phyloP scores from a whole-genome alignment of 2,797 vertebrate genomes.

The Acanthurus leucopareius region DNA sequence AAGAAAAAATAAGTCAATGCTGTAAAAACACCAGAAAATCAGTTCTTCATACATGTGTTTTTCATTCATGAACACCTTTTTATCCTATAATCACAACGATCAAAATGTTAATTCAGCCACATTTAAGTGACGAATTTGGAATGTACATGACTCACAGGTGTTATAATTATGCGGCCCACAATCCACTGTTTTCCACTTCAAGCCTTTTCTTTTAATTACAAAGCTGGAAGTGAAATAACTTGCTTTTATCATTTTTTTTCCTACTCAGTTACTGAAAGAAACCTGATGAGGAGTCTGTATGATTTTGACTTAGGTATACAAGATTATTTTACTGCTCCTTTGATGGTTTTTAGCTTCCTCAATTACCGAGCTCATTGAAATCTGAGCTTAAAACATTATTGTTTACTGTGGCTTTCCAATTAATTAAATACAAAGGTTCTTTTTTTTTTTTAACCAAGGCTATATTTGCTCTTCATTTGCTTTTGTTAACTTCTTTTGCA shows the following conservation, averaged over 20 bases:
- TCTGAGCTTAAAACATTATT: no score
- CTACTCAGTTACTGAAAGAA: no score
- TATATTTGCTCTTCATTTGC: no score
- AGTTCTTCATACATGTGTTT: not conserved
- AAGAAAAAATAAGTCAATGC: not conserved
- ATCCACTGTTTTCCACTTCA: not conserved
- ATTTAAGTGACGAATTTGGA: not conserved
- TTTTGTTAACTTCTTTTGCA: no score
- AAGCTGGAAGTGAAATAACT: not conserved
- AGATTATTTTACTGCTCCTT: not conserved
- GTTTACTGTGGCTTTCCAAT: no score
- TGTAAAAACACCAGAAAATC: not conserved
- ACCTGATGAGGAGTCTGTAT: not conserved
- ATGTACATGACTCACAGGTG: not conserved
- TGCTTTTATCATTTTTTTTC: not conserved
- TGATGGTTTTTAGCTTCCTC: no score
- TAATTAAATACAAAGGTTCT: no score
- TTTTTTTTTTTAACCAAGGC: no score
- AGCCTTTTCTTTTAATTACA: not conserved
- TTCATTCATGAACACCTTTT: not conserved
- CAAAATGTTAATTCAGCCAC: not conserved
- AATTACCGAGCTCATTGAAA: no score
- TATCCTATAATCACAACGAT: not conserved
- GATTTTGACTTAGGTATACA: not conserved
- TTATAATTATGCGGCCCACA: not conserved